Evolutionary conservation across 2,888 invertebrate species (phyloP), one percentile per base, ranked within the genome.

Genomic region (Rhagonycha fulva): DNA sequence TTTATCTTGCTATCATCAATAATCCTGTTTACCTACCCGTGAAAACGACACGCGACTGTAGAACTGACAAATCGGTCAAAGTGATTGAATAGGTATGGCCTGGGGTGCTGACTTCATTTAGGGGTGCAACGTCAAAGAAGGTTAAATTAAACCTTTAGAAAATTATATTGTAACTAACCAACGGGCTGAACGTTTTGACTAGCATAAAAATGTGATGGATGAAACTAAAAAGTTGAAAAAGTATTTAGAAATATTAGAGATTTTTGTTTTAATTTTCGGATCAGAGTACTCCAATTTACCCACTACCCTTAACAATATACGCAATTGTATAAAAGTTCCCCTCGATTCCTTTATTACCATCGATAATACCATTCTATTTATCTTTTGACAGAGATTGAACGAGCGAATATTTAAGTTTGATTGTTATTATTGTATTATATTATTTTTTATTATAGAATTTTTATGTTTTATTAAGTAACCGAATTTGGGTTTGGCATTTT

Each of bases 61-160:
- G 23, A 70, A 76, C 76, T 73, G 73, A 76, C 76, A 76, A 73
- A 76, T 76, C 76, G 62, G 76, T 71, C 76, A 76, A 68, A 72
- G 68, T 76, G 76, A 76, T 76, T 74, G 76, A 76, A 76, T 67
- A 24, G 73, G 73, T 74, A 60, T 74, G 32, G 30, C 62, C 19
- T 19, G 73, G 26, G 73, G 71, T 24, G 68, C 70, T 71, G 60
- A 70, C 24, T 73, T 63, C 24, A 66, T 72, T 70, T 23, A 72
- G 71, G 76, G 75, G 61, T 68, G 71, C 62, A 30, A 30, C 68
- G 32, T 24, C 63, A 66, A 63, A 23, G 63, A 47, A 66, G 63
- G 26, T 26, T 66, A 66, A 66, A 66, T 66, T 66, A 66, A 66
- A 66, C 63, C 63, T 66, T 66, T 66, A n/a, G 47, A 47, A 47